Conservation (phyloP, 2,888 invertebrate species). For the Cataglyphis livida region DNA sequence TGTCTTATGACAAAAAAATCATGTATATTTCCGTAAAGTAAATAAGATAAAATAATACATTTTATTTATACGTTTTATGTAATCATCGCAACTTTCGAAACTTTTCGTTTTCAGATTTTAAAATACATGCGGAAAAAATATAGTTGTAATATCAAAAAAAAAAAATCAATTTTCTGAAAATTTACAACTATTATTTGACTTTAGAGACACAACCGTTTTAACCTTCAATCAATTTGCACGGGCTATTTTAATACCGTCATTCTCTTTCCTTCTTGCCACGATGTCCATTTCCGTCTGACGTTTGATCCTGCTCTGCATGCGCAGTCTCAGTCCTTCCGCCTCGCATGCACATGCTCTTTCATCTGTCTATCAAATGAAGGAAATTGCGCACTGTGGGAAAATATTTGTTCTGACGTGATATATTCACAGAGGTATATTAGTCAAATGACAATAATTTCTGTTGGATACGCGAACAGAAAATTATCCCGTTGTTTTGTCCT, state of each 20-base stretch:
- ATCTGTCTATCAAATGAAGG: conserved; percentile 49
- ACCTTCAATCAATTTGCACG: background rate
- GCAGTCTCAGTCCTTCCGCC: conserved; percentile 9
- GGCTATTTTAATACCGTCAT: conserved; percentile 12
- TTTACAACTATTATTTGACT: background rate
- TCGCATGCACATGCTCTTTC: conserved; percentile 23
- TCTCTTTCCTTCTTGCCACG: background rate
- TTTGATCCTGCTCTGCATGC: conserved; percentile 18
- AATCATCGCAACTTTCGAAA: background rate
- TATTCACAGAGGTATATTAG: conserved; percentile 7
- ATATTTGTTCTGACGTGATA: conserved; percentile 36
- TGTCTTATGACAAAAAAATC: background rate
- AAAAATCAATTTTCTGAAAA: conserved; percentile 1
- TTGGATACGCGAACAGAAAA: conserved; percentile 21
- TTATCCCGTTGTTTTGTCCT: background rate
- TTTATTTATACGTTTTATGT: background rate
- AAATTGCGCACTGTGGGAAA: conserved; percentile 42
- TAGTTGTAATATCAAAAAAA: background rate
- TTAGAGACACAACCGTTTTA: background rate
- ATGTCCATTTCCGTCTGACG: conserved; percentile 30
- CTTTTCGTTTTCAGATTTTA: background rate
- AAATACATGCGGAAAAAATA: background rate
- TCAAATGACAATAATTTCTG: conserved; percentile 44
- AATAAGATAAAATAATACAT: background rate
- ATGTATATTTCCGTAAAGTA: conserved; percentile 3